Evolutionary conservation across 2,888 invertebrate species (phyloP).

Genomic region (Mimumesa dahlbomi): DNA sequence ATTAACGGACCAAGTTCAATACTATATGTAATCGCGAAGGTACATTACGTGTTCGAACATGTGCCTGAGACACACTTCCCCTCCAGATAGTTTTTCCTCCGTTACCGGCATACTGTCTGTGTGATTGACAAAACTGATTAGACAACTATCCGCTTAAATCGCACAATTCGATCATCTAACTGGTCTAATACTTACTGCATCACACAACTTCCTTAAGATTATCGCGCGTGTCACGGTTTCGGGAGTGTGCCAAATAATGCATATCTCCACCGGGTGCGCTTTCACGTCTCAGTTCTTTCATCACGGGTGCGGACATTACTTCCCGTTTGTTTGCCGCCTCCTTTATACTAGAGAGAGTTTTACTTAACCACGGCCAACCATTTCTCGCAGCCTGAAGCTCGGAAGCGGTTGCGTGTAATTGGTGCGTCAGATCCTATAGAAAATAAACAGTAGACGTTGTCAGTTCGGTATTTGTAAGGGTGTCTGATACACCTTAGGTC

Average conservation of each 20-base stretch:
- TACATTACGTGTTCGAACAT: constrained; percentile 46
- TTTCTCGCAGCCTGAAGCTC: constrained; percentile 88
- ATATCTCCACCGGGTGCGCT: constrained; percentile 79
- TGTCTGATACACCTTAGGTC: too few relatives aligned
- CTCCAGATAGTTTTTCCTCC: constrained; percentile 24
- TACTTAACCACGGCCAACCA: constrained; percentile 96
- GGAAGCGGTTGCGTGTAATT: constrained; percentile 89
- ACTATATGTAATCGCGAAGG: constrained; percentile 51
- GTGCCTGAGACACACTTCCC: constrained; percentile 29
- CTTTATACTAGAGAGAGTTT: constrained; percentile 91
- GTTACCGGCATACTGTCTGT: constrained; percentile 16
- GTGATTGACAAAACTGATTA: not conserved
- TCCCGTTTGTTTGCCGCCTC: constrained; percentile 86
- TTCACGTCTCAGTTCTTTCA: constrained; percentile 79
- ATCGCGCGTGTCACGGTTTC: constrained; percentile 77
- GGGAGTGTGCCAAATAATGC: constrained; percentile 75
- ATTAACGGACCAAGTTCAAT: constrained; percentile 43
- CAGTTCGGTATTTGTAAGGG: too few relatives aligned
- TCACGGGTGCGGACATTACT: constrained; percentile 68
- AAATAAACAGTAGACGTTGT: too few relatives aligned
- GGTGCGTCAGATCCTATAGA: constrained; percentile 92
- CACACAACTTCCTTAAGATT: constrained; percentile 77
- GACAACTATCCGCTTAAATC: not conserved
- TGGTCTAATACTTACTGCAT: constrained; percentile 62
- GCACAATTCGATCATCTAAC: not conserved